phyloP scores from a whole-genome alignment of 2,888 invertebrate species.

The Flexamia atlantica region DNA sequence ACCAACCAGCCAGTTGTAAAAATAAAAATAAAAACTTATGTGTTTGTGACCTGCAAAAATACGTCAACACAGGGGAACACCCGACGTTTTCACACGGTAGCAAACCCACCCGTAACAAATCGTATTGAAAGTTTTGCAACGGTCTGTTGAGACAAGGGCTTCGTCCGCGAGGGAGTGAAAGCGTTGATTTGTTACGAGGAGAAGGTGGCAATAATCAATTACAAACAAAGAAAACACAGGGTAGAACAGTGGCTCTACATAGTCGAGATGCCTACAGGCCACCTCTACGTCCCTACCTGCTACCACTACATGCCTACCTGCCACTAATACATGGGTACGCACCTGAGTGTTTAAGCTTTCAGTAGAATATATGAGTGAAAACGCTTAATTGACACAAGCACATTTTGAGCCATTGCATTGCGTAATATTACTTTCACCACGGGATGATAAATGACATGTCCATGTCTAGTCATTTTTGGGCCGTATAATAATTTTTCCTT shows the following conservation, averaged over 20 bases:
- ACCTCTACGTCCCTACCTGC: not conserved
- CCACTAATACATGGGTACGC: not conserved
- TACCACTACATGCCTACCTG: not conserved
- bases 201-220: conserved; percentile 36
- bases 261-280: conserved; percentile 3
- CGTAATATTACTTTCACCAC: too few species aligned
- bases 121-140: not conserved
- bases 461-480: too few species aligned
- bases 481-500: too few species aligned
- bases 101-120: not conserved
- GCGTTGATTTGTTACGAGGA: conserved; percentile 35
- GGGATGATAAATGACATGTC: too few species aligned
- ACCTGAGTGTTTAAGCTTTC: too few species aligned
- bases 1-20: too few species aligned
- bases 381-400: too few species aligned
- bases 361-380: too few species aligned
- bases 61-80: not conserved
- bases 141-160: not conserved
- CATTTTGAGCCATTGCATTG: too few species aligned
- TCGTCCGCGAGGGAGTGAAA: not conserved
- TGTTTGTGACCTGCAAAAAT: too few species aligned
- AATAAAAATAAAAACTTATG: too few species aligned
- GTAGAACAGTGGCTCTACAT: conserved; percentile 27
- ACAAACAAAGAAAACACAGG: conserved; percentile 22
- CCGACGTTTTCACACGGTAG: conserved; percentile 11